Conservation (phyloP, 2,113 vertebrate genomes). For the Lagopus leucura region DNA sequence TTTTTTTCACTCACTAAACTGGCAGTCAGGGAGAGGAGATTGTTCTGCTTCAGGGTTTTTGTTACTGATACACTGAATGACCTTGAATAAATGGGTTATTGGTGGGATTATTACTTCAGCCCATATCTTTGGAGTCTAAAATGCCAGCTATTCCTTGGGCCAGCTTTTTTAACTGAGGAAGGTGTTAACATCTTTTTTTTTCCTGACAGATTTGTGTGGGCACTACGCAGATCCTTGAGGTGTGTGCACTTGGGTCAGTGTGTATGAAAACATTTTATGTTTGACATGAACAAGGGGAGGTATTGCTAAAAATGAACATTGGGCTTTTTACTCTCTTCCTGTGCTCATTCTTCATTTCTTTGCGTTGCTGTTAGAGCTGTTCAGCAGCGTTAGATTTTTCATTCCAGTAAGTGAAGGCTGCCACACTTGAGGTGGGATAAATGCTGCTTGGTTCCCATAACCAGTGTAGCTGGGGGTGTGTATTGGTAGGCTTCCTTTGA, state of each 20-base stretch:
- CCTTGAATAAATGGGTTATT: slow-evolving; percentile 19
- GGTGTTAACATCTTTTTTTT: neutral
- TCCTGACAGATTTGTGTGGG: neutral
- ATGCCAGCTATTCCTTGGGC: neutral
- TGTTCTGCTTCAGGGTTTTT: slow-evolving; percentile 6
- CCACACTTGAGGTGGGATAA: neutral
- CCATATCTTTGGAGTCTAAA: neutral
- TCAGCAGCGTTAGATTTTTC: neutral
- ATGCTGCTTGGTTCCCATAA: neutral
- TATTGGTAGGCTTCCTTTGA: neutral
- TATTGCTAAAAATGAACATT: neutral
- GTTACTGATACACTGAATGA: neutral
- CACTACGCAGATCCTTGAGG: neutral
- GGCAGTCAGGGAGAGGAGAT: neutral
- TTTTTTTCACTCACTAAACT: slow-evolving; percentile 6
- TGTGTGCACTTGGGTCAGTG: neutral
- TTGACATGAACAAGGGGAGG: neutral
- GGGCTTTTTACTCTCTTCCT: neutral
- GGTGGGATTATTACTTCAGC: neutral
- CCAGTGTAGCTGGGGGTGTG: neutral
- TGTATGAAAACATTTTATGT: neutral
- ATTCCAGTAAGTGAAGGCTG: neutral
- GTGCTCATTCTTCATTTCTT: neutral
- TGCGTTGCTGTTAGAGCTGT: neutral
- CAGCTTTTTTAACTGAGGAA: neutral